phyloP scores from a whole-genome alignment of 2,113 vertebrate genomes.

The Hirundichthys speculiger region DNA sequence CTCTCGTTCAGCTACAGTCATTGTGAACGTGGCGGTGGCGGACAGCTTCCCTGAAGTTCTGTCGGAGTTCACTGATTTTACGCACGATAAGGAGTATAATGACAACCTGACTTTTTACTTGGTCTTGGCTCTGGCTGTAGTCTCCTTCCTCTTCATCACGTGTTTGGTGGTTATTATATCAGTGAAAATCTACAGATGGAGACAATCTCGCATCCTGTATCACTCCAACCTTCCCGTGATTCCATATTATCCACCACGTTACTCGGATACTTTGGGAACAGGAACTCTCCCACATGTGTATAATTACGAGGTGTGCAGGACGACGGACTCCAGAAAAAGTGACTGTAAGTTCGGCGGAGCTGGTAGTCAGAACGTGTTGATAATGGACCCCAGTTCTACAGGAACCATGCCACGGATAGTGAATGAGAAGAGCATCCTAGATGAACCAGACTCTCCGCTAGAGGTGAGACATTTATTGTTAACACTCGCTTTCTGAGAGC shows the following conservation, averaged over 20 bases:
- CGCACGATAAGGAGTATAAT: not conserved
- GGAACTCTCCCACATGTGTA: slow-evolving; percentile 1
- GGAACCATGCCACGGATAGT: not conserved
- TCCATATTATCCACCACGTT: slow-evolving; percentile 2
- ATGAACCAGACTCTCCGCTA: not conserved
- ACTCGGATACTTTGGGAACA: not conserved
- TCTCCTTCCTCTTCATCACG: slow-evolving; percentile 2
- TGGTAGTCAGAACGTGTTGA: not conserved
- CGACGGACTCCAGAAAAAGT: not conserved
- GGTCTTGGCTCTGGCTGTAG: not conserved
- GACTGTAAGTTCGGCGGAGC: slow-evolving; percentile 1
- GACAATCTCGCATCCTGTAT: slow-evolving; percentile 3
- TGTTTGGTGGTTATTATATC: slow-evolving; percentile 1
- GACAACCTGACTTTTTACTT: slow-evolving; percentile 1
- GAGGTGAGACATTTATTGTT: not conserved
- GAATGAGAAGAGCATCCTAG: slow-evolving; percentile 1
- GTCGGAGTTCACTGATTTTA: not conserved
- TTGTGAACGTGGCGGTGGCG: slow-evolving; percentile 7
- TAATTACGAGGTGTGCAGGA: slow-evolving; percentile 3
- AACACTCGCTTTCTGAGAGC: no score
- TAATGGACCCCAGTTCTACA: slow-evolving; percentile 2
- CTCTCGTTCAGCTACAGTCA: slow-evolving; percentile 15
- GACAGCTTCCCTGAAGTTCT: slow-evolving; percentile 2
- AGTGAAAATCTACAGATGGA: slow-evolving; percentile 3
- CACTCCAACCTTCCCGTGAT: slow-evolving; percentile 1